Evolutionary conservation across 2,888 invertebrate species (phyloP), one percentile per base, ranked within the genome.

Genomic region (Xestoiulus laeticollis): DNA sequence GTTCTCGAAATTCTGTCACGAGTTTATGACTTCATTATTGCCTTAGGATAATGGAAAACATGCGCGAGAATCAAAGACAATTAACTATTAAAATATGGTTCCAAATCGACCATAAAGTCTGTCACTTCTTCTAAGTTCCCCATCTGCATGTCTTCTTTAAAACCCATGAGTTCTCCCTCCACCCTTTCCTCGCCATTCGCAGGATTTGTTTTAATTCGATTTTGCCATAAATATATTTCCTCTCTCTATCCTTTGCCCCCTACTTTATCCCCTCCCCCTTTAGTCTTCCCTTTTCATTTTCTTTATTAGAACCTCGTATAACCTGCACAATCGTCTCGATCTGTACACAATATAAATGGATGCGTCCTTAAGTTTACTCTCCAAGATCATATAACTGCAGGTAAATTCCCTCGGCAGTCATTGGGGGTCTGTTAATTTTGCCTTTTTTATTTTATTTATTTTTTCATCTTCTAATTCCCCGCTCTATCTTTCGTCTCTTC

Each of bases 381-480:
- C 26, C 26, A 30, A 86, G 86, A 86, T 86, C 86, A 86, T 86
- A 86, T 86, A 86, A 86, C 43, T 43, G 86, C 86, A 86, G 86
- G 86, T 86, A 86, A 30, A 86, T 86, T 86, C 86, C 86, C 86
- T 32, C 53, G 86, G 33, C 59, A 48, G 59, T 53, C 86, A 86
- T 86, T 86, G 43, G 19, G 86, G 86, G 44, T 86, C 86, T 86
- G 86, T 86, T 86, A 86, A 86, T 86, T 86, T 86, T 53, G 86
- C 89, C 87, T 89, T 89, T 88, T 88, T 88, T 87, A 89, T 85
- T 86, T 85, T 87, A 86, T 53, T 88, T 87, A 82, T 88, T 87
- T 59, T 68, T 38, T 83, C 83, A 83, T 83, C 83, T 83, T 83
- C 83, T 83, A 33, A 32, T 83, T 83, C 83, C 83, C 83, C 83